A percentile compares a stretch with the other conserved stretches of the same genome.
These are phyloP conservation scores for Chelonia mydas DNA, from an alignment of 2,797 vertebrate species.

Conservation along the genomic window DNA sequence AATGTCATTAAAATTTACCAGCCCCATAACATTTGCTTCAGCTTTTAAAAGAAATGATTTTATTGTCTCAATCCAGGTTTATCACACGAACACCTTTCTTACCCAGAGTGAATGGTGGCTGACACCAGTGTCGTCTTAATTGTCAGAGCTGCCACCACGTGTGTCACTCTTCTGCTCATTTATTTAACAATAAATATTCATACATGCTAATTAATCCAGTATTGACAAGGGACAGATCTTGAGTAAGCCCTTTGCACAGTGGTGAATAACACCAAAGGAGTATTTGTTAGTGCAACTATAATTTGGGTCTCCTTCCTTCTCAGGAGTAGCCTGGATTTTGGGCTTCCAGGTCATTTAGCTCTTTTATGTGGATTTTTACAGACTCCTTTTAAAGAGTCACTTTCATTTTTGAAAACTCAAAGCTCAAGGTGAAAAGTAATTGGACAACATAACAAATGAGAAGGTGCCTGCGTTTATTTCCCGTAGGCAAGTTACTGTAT, in stretches of 20 bases:
- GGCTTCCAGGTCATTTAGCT: constrained; percentile 12
- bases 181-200: background rate
- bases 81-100: background rate
- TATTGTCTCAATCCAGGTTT: fast-evolving
- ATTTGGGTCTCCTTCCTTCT: fast-evolving
- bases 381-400: constrained; percentile 55
- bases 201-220: background rate
- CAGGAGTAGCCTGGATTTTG: constrained; percentile 3
- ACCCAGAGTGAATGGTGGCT: fast-evolving
- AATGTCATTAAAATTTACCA: background rate
- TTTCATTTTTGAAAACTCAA: constrained; percentile 70
- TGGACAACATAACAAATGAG: constrained; percentile 79
- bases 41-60: background rate
- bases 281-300: background rate
- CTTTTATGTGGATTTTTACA: constrained; percentile 45
- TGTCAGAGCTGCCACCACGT: background rate
- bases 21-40: too few relatives aligned
- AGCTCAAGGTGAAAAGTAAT: constrained; percentile 78
- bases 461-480: constrained; percentile 54
- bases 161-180: background rate
- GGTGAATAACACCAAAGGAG: background rate
- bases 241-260: background rate
- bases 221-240: background rate
- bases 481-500: constrained; percentile 46
- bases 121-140: background rate